phyloP scores from a whole-genome alignment of 2,113 vertebrate species.

The Hystrix cristata region DNA sequence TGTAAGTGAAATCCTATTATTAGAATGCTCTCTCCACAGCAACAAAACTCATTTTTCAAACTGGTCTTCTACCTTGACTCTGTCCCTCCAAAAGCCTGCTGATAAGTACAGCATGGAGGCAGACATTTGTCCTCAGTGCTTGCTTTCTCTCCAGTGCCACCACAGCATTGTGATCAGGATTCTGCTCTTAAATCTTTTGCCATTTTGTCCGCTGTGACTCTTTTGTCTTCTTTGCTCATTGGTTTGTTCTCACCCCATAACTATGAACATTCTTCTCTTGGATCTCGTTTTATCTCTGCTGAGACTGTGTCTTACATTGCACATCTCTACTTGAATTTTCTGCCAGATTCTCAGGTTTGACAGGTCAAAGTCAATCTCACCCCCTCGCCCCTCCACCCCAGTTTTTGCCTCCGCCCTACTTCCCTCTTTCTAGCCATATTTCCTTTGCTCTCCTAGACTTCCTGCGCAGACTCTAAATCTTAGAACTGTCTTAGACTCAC shows the following conservation, averaged over 20 bases:
- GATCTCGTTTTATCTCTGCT: background rate
- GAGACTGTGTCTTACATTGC: background rate
- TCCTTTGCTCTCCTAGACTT: background rate
- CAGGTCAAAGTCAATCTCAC: background rate
- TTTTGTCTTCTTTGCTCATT: background rate
- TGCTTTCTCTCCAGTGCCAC: background rate
- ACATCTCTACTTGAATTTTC: background rate
- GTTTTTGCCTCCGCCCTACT: background rate
- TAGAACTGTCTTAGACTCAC: background rate
- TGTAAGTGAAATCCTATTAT: background rate
- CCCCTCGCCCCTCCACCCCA: background rate
- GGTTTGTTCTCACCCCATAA: background rate
- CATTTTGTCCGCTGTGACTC: background rate
- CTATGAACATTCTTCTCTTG: background rate
- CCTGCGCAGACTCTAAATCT: background rate
- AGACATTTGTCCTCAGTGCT: rapidly evolving
- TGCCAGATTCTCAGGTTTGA: background rate
- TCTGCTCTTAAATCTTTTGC: background rate
- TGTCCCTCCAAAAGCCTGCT: background rate
- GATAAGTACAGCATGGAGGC: background rate
- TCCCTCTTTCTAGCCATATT: background rate
- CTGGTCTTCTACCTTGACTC: background rate
- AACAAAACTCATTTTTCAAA: background rate
- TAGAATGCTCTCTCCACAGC: background rate
- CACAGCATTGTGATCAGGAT: background rate